Conservation (phyloP, 2,797 vertebrate species). For the Mormyrus proboscirostris region DNA sequence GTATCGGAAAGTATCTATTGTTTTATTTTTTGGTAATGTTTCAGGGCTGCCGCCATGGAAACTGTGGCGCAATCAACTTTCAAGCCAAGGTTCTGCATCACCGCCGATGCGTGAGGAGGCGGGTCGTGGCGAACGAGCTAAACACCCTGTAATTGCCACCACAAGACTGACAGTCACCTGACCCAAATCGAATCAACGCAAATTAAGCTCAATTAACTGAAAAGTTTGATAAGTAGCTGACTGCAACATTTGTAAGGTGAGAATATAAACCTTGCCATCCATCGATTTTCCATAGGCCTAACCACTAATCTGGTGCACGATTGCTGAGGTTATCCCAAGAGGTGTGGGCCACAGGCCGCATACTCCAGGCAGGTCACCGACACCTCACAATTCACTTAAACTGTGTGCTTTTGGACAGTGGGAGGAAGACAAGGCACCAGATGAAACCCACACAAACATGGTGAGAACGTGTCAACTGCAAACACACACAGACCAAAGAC, state of each 20-base stretch:
- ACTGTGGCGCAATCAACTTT: background rate
- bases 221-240: background rate
- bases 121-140: background rate
- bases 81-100: background rate
- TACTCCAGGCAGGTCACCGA: background rate
- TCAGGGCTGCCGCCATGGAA: conserved; percentile 9
- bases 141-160: background rate
- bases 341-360: background rate
- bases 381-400: background rate
- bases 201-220: background rate
- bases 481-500: background rate
- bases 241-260: background rate
- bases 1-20: conserved; percentile 12
- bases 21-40: conserved; percentile 14
- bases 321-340: background rate
- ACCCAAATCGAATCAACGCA: background rate
- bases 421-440: background rate
- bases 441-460: background rate
- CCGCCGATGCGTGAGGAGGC: background rate
- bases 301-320: background rate
- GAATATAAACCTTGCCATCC: background rate
- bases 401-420: background rate
- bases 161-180: conserved; percentile 8
- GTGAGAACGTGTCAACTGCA: background rate
- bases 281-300: background rate